phyloP scores from a whole-genome alignment of 2,113 vertebrate species.

The Patagioenas fasciata region DNA sequence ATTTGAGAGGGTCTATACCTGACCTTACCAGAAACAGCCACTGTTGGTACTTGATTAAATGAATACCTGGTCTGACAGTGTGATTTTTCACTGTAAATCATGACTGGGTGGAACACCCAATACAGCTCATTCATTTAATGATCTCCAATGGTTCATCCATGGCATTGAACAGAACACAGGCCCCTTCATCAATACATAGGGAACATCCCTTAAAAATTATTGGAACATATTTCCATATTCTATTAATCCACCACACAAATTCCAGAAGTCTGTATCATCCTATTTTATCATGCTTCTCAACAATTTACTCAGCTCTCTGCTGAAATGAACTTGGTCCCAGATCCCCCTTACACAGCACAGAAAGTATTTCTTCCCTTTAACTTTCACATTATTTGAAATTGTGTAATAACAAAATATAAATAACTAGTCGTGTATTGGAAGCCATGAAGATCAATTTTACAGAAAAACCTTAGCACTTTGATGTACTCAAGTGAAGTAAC shows the following conservation, averaged over 20 bases:
- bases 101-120: neutral
- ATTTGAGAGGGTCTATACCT: neutral
- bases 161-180: neutral
- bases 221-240: neutral
- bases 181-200: neutral
- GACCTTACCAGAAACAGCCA: neutral
- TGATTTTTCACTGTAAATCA: neutral
- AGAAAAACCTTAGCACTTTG: neutral
- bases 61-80: neutral
- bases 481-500: neutral
- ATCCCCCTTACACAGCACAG: neutral
- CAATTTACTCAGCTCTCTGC: neutral
- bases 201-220: constrained; percentile 3
- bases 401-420: neutral
- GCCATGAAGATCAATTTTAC: neutral
- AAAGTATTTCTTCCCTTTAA: neutral
- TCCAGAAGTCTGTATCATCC: neutral
- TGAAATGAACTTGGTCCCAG: neutral
- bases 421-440: neutral
- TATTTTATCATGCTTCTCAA: neutral
- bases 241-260: neutral
- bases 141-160: neutral
- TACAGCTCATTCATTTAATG: neutral
- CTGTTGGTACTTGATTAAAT: neutral
- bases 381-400: neutral